phyloP scores from a whole-genome alignment of 2,888 invertebrate species.

The Anticlea derivata region DNA sequence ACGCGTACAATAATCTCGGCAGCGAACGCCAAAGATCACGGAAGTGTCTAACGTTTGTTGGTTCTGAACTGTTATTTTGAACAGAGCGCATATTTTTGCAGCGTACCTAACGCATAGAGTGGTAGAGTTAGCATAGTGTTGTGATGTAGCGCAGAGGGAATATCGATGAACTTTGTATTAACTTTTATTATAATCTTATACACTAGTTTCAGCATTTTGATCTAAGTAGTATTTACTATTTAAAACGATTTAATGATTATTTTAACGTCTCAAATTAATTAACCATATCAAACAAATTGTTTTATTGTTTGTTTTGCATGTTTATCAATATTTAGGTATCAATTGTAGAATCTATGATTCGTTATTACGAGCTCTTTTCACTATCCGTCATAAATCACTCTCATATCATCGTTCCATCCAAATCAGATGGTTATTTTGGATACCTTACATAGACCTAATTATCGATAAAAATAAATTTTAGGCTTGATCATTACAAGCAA shows the following conservation, averaged over 20 bases:
- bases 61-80: conserved; percentile 52
- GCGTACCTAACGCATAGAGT: conserved; percentile 75
- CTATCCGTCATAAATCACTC: conserved; percentile 45
- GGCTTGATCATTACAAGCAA: conserved; percentile 24
- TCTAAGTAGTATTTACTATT: conserved; percentile 45
- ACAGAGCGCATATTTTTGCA: conserved; percentile 76
- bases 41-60: conserved; percentile 43
- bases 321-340: conserved; percentile 20
- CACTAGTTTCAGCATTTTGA: conserved; percentile 75
- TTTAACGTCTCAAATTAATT: conserved; percentile 65
- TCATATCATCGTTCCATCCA: conserved; percentile 80
- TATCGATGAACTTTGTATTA: conserved; percentile 36
- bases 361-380: conserved; percentile 21
- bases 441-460: conserved; percentile 6
- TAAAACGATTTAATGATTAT: conserved; percentile 45
- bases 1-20: conserved; percentile 32
- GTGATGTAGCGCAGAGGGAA: conserved; percentile 36
- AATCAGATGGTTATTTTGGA: conserved; percentile 38
- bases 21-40: conserved; percentile 73
- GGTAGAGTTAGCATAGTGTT: conserved; percentile 43
- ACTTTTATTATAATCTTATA: conserved; percentile 53
- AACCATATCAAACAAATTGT: conserved; percentile 58
- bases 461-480: conserved; percentile 25
- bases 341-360: conserved; percentile 37
- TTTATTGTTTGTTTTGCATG: conserved; percentile 46